phyloP scores from a whole-genome alignment of 2,113 vertebrate species.

The Corvus hawaiiensis region DNA sequence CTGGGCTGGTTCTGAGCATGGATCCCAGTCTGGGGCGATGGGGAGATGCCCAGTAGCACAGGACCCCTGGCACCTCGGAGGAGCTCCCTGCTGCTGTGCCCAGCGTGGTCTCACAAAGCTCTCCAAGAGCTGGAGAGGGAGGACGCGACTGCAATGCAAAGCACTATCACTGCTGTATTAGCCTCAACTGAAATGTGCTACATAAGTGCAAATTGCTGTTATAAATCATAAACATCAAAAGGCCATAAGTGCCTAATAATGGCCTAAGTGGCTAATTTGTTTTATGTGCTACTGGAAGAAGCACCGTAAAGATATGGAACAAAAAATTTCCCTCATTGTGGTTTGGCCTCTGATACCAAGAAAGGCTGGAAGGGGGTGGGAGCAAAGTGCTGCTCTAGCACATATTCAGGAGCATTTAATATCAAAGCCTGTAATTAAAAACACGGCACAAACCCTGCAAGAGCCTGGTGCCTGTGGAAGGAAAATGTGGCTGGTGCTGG shows the following conservation, averaged over 20 bases:
- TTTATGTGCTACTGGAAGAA: constrained; percentile 63
- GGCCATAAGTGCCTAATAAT: constrained; percentile 66
- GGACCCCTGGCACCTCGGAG: neutral
- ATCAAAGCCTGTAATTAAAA: neutral
- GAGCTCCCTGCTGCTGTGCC: neutral
- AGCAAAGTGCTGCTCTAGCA: neutral
- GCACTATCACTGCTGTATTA: neutral
- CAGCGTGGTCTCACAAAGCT: neutral
- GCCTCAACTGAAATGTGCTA: constrained; percentile 11
- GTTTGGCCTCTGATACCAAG: constrained; percentile 13
- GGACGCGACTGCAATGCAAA: constrained; percentile 12
- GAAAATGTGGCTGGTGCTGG: neutral
- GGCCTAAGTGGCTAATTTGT: constrained; percentile 68
- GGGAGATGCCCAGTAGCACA: neutral
- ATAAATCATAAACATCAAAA: constrained; percentile 68
- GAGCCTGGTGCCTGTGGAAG: neutral
- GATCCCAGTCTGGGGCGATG: neutral
- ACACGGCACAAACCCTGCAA: neutral
- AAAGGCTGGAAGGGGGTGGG: neutral
- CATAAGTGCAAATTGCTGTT: constrained; percentile 58
- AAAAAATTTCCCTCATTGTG: constrained; percentile 17
- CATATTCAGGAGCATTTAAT: neutral
- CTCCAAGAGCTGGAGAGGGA: neutral
- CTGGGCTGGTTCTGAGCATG: neutral
- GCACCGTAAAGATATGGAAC: neutral